Conservation (phyloP, 2,888 invertebrate genomes). For the Tromatobia lineatoria region DNA sequence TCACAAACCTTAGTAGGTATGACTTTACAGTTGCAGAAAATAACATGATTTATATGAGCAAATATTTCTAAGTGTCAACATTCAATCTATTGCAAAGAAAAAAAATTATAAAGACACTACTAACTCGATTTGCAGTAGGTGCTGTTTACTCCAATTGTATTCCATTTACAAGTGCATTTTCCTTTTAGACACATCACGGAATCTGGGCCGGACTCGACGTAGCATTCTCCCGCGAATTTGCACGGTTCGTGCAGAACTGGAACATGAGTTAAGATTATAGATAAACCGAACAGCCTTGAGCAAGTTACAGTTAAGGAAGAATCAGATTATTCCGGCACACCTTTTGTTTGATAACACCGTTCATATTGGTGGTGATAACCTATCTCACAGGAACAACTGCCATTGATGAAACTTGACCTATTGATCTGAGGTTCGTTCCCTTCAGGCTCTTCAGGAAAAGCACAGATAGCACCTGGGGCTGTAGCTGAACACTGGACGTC, state of each 20-base stretch:
- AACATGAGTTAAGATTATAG: slow-evolving; percentile 50
- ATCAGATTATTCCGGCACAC: slow-evolving; percentile 44
- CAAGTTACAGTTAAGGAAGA: not conserved
- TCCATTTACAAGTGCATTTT: slow-evolving; percentile 64
- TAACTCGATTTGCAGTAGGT: slow-evolving; percentile 18
- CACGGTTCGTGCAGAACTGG: slow-evolving; percentile 76
- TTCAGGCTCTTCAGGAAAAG: slow-evolving; percentile 16
- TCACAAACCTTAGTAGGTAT: no score
- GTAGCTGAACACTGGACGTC: slow-evolving; percentile 74
- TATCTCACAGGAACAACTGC: slow-evolving; percentile 47
- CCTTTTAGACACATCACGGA: slow-evolving; percentile 69
- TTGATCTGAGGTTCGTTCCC: slow-evolving; percentile 5
- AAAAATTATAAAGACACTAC: not conserved
- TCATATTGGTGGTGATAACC: slow-evolving; percentile 46
- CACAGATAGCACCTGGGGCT: slow-evolving; percentile 57
- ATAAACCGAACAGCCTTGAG: not conserved
- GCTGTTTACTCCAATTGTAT: not conserved
- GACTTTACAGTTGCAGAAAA: no score
- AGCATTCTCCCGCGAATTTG: slow-evolving; percentile 74
- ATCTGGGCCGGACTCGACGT: slow-evolving; percentile 64
- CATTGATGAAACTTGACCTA: not conserved
- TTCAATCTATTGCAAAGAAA: not conserved
- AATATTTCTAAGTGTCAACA: not conserved
- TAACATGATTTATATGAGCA: no score
- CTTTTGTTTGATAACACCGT: slow-evolving; percentile 51